Evolutionary conservation across 2,888 invertebrate genomes (phyloP).

Genomic region (Biston stratarius): DNA sequence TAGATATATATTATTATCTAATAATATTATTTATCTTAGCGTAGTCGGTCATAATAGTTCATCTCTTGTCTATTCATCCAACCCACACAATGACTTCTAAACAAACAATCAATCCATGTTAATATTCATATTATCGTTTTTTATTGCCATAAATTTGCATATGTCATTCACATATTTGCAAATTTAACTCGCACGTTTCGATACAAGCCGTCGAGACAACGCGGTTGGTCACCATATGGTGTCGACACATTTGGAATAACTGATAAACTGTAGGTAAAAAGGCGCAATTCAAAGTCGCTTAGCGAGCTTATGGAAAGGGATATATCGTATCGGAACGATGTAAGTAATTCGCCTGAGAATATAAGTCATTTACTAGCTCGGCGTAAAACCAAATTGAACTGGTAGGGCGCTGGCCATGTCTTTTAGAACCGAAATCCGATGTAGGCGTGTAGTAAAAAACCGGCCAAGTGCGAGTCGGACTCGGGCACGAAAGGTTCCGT

Average conservation of each 20-base stretch:
- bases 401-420: too few species aligned
- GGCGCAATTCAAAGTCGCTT: too few species aligned
- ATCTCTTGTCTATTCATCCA: conserved; percentile 18
- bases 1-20: background rate
- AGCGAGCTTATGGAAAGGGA: too few species aligned
- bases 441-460: too few species aligned
- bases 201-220: conserved; percentile 37
- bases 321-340: too few species aligned
- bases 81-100: conserved; percentile 31
- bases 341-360: too few species aligned
- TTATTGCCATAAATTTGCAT: conserved; percentile 51
- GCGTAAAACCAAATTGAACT: too few species aligned
- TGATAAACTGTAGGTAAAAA: background rate
- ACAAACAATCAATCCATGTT: conserved; percentile 46
- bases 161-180: conserved; percentile 51
- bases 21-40: conserved; percentile 1
- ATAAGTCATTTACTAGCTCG: too few species aligned
- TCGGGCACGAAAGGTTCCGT: too few species aligned
- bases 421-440: too few species aligned
- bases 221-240: conserved; percentile 39
- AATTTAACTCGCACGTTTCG: conserved; percentile 48
- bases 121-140: conserved; percentile 44
- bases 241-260: conserved; percentile 12
- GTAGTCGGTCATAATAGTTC: background rate
- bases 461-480: too few species aligned